These are phyloP conservation scores for Leucophenga varia DNA, from an alignment of 1,140 invertebrate genomes.

Conservation along the genomic window DNA sequence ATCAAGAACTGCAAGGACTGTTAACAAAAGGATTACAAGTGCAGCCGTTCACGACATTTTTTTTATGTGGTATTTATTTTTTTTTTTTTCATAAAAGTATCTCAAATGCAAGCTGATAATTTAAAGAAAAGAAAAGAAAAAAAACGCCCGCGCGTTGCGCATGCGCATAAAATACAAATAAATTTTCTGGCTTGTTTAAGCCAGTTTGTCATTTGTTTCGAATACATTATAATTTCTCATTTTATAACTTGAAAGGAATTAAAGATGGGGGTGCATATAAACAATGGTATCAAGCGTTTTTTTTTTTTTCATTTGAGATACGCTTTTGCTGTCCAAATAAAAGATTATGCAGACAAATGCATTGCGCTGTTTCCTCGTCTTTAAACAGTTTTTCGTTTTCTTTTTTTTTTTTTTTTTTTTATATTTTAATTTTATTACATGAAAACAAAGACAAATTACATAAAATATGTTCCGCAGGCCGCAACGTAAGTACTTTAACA, in stretches of 20 bases:
- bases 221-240: slow-evolving; percentile 41
- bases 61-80: too few relatives aligned
- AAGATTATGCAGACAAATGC: slow-evolving; percentile 17
- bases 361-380: slow-evolving; percentile 44
- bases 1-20: not conserved
- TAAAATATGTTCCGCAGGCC: slow-evolving; percentile 38
- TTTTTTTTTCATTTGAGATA: too few relatives aligned
- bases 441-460: slow-evolving; percentile 54
- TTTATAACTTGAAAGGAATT: too few relatives aligned
- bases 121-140: too few relatives aligned
- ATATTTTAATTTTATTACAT: slow-evolving; percentile 51
- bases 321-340: slow-evolving; percentile 10
- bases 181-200: slow-evolving; percentile 46
- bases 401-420: slow-evolving; percentile 18
- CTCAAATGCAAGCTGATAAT: too few relatives aligned
- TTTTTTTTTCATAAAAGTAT: too few relatives aligned
- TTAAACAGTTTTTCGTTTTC: too few relatives aligned
- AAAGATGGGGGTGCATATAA: slow-evolving; percentile 25
- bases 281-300: slow-evolving; percentile 18
- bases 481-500: too few relatives aligned
- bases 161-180: slow-evolving; percentile 52
- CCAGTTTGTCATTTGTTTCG: slow-evolving; percentile 1
- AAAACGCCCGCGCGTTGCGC: too few relatives aligned
- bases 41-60: too few relatives aligned
- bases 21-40: slow-evolving; percentile 24